These are phyloP conservation scores for Pelagia noctiluca DNA, from an alignment of 30 jellyfish, hydroid and myxozoan species.

Conservation along the genomic window DNA sequence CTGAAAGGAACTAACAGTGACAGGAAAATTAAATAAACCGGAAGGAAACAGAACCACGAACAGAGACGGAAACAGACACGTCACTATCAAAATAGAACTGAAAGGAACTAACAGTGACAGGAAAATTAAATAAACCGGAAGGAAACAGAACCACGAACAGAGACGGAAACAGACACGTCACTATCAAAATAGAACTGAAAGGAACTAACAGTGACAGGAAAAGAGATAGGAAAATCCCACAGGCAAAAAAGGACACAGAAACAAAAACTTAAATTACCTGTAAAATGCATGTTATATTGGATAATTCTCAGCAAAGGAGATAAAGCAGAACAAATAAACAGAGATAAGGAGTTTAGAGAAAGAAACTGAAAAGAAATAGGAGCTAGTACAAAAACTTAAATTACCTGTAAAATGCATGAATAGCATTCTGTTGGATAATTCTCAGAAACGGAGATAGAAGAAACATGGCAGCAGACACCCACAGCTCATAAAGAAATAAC, in stretches of 20 bases:
- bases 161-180: too few relatives aligned
- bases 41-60: too few relatives aligned
- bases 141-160: too few relatives aligned
- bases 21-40: too few relatives aligned
- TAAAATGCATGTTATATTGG: constrained; percentile 61
- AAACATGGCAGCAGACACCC: constrained; percentile 68
- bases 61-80: too few relatives aligned
- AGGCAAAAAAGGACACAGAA: neutral
- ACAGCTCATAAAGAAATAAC: constrained; percentile 22
- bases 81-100: too few relatives aligned
- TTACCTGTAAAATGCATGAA: constrained; percentile 84
- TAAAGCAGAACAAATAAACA: neutral
- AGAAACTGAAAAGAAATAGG: neutral
- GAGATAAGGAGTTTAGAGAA: neutral
- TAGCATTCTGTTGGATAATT: constrained; percentile 66
- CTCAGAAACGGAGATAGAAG: constrained; percentile 68
- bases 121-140: too few relatives aligned
- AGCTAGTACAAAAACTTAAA: neutral
- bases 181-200: too few relatives aligned
- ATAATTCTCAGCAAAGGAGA: neutral
- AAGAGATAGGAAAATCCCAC: too few relatives aligned
- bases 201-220: too few relatives aligned
- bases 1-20: too few relatives aligned
- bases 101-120: too few relatives aligned
- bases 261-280: constrained; percentile 56